Conservation (phyloP, 2,888 invertebrate genomes). For the Tenthredo amoena region DNA sequence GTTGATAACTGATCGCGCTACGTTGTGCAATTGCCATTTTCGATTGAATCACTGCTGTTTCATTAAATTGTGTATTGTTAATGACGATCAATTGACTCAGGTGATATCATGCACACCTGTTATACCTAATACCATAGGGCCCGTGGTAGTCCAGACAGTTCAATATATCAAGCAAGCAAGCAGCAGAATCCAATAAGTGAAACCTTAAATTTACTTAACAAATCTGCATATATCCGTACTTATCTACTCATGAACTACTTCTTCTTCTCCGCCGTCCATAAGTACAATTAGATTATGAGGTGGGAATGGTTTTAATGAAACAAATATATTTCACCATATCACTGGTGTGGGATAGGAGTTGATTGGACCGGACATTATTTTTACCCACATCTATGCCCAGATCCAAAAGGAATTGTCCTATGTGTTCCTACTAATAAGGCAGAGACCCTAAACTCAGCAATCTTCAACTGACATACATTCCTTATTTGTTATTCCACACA, state of each 20-base stretch:
- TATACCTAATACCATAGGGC: neutral
- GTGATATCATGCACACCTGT: constrained; percentile 38
- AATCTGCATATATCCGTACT: constrained; percentile 60
- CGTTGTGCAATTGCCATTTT: neutral
- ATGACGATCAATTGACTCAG: constrained; percentile 26
- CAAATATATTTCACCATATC: neutral
- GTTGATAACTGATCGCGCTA: neutral
- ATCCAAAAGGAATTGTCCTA: constrained; percentile 40
- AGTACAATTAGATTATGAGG: constrained; percentile 19
- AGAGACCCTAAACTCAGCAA: constrained; percentile 63
- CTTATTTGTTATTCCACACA: constrained; percentile 66
- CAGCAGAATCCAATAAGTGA: constrained; percentile 69
- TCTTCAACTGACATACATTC: constrained; percentile 67
- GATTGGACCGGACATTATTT: neutral
- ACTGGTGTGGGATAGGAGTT: neutral
- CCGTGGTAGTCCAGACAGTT: constrained; percentile 35
- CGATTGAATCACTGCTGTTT: neutral
- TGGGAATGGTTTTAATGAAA: neutral
- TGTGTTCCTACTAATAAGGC: constrained; percentile 7
- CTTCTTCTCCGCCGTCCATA: constrained; percentile 41
- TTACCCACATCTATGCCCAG: constrained; percentile 33
- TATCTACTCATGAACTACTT: constrained; percentile 61
- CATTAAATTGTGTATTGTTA: neutral
- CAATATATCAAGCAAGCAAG: constrained; percentile 34
- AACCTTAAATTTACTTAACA: constrained; percentile 68